phyloP scores from a whole-genome alignment of 2,797 vertebrate genomes.

The Monodelphis domestica region DNA sequence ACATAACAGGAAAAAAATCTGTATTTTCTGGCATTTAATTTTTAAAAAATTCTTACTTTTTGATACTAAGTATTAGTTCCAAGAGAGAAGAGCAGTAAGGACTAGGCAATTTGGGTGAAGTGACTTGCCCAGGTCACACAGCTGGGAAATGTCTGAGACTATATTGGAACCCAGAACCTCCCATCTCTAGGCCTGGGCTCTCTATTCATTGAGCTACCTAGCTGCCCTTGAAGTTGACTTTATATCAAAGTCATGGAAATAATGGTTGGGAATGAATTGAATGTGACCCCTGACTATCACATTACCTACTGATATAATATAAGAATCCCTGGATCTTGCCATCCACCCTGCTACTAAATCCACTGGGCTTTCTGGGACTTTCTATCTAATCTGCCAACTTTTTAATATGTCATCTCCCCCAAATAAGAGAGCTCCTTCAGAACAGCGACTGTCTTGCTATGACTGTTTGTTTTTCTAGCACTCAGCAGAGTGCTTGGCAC shows the following conservation, averaged over 20 bases:
- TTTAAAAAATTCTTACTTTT: no score
- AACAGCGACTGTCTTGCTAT: not conserved
- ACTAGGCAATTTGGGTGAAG: no score
- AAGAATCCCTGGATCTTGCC: not conserved
- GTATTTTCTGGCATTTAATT: no score
- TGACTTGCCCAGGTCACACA: no score
- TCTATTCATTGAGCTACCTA: no score
- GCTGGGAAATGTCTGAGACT: no score
- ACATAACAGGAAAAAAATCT: no score
- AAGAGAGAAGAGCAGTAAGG: no score
- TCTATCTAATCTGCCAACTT: not conserved
- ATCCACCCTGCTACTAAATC: not conserved
- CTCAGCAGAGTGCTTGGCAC: not conserved
- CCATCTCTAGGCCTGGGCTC: no score
- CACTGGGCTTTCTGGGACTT: not conserved
- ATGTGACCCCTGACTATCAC: not conserved
- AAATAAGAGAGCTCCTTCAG: not conserved
- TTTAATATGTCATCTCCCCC: not conserved
- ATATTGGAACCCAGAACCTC: no score
- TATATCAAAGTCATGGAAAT: not conserved
- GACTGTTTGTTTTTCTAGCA: not conserved
- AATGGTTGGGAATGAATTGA: not conserved
- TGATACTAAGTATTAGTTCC: no score
- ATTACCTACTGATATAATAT: not conserved
- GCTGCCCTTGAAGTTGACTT: not conserved